Percentiles rank a stretch among this genome's conserved stretches.
Conservation (phyloP, 2,113 vertebrate genomes). For the Forbesichthys agassizii region DNA sequence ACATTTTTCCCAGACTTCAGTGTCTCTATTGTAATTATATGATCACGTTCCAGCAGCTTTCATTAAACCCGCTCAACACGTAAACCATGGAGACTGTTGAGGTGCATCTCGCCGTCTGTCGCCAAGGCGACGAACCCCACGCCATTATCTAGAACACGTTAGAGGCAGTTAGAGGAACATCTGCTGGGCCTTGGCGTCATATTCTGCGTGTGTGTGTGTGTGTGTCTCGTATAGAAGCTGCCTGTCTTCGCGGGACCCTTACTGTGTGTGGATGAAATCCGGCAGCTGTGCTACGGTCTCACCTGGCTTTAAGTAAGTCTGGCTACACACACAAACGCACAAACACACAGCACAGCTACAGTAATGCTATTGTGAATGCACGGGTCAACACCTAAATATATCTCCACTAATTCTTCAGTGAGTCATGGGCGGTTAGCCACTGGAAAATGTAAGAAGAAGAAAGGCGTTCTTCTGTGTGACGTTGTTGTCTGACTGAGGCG, state of each 20-base stretch:
- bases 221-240: constrained; percentile 78
- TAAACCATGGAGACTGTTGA: constrained; percentile 5
- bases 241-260: constrained; percentile 85
- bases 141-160: not conserved
- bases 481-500: not conserved
- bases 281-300: constrained; percentile 78
- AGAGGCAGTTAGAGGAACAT: not conserved
- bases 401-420: not conserved
- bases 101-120: not conserved
- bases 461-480: constrained; percentile 19
- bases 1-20: not conserved
- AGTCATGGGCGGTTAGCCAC: constrained; percentile 16
- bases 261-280: constrained; percentile 85
- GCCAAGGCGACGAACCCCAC: not conserved
- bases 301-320: constrained; percentile 79
- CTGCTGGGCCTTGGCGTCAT: constrained; percentile 3
- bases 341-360: constrained; percentile 5
- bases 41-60: not conserved
- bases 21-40: constrained; percentile 15
- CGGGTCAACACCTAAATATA: not conserved
- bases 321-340: not conserved
- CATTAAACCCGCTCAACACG: no score
- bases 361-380: not conserved
- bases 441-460: constrained; percentile 7
- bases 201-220: not conserved